Percentiles rank a stretch among this genome's conserved stretches.
phyloP scores from a whole-genome alignment of 2,113 vertebrate species.

The Psittacula cyanocephala region DNA sequence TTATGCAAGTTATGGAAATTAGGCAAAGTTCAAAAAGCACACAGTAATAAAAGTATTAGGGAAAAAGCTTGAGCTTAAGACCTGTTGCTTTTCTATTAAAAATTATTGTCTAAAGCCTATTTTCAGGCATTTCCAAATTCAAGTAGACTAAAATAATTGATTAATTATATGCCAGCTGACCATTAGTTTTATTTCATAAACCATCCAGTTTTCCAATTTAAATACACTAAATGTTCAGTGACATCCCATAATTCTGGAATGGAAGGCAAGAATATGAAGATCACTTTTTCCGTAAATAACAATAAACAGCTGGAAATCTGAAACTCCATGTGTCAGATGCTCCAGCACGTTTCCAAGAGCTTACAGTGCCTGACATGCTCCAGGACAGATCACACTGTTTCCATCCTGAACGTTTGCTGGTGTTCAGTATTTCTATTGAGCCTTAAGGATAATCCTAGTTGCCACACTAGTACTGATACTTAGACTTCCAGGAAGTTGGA shows the following conservation, averaged over 20 bases:
- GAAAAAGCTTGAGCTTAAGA: neutral
- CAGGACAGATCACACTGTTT: neutral
- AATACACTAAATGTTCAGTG: neutral
- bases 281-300: neutral
- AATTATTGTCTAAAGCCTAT: neutral
- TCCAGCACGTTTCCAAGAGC: neutral
- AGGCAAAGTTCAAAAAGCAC: neutral
- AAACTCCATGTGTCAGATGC: neutral
- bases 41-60: neutral
- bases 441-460: neutral
- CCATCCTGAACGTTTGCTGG: neutral
- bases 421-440: neutral
- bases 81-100: neutral
- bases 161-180: neutral
- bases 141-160: neutral
- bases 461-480: neutral
- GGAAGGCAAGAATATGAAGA: neutral
- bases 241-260: neutral
- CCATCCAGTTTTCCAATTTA: neutral
- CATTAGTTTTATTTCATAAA: constrained; percentile 4
- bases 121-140: neutral
- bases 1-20: neutral
- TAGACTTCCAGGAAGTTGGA: neutral
- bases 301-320: neutral
- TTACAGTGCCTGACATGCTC: neutral